Evolutionary conservation across 2,797 vertebrate genomes (phyloP).

Genomic region (Florisuga fusca): DNA sequence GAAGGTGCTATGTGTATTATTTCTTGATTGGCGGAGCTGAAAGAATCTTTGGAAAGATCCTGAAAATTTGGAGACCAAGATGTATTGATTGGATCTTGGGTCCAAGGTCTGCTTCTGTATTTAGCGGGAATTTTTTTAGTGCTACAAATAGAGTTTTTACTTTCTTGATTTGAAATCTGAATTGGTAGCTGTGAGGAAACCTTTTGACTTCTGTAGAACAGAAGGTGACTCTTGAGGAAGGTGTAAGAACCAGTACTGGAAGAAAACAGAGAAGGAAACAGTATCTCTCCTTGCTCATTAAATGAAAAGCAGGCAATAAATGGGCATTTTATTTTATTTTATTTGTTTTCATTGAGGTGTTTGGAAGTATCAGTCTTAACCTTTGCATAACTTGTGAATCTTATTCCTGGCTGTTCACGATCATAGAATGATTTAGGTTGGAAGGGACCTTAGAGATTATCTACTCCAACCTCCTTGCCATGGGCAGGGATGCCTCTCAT

Average conservation of each 20-base stretch:
- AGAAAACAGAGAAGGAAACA: neutral
- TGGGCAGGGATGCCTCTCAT: no score
- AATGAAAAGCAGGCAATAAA: neutral
- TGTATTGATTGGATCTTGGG: neutral
- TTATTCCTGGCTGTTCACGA: neutral
- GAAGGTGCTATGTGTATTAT: neutral
- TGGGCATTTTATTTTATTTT: neutral
- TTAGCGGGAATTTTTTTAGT: neutral
- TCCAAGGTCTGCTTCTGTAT: neutral
- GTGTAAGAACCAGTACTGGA: neutral
- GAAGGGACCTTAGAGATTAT: no score
- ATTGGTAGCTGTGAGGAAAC: neutral
- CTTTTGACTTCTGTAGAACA: neutral
- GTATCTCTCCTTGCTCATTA: neutral
- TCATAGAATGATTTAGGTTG: no score
- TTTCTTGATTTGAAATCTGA: neutral
- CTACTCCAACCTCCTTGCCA: no score
- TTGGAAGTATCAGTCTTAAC: neutral
- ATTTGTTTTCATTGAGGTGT: neutral
- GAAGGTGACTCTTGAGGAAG: neutral
- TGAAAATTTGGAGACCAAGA: neutral
- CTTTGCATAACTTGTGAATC: neutral
- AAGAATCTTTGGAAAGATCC: neutral
- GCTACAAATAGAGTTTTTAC: neutral
- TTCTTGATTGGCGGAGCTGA: neutral